A percentile compares a stretch with the other conserved stretches of the same genome.
phyloP scores from a whole-genome alignment of 2,888 invertebrate species.

The Platerodrilus igneus region DNA sequence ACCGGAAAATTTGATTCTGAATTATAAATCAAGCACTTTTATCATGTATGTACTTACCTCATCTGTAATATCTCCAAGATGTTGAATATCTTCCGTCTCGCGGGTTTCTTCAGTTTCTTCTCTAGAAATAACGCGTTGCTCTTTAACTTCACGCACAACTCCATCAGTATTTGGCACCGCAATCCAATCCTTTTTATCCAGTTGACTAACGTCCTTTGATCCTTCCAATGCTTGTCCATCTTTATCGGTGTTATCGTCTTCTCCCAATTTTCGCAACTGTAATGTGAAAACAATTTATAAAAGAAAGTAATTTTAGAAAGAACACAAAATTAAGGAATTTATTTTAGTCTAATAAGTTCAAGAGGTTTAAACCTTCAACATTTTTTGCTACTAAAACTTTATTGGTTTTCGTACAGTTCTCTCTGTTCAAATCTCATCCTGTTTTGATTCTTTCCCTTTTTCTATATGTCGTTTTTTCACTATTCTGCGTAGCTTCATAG shows the following conservation, averaged over 20 bases:
- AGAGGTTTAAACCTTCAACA: too few species aligned
- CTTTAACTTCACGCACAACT: constrained; percentile 75
- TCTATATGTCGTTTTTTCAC: too few species aligned
- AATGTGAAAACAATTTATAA: too few species aligned
- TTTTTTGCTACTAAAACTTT: too few species aligned
- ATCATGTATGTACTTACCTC: constrained; percentile 59
- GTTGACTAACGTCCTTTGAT: constrained; percentile 23
- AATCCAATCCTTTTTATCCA: constrained; percentile 46
- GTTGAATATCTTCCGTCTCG: constrained; percentile 80
- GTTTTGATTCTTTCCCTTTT: too few species aligned
- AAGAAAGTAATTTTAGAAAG: constrained; percentile 2
- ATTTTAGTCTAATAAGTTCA: too few species aligned
- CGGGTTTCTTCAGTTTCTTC: constrained; percentile 77
- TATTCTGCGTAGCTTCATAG: too few species aligned
- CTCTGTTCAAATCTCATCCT: too few species aligned
- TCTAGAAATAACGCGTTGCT: constrained; percentile 72
- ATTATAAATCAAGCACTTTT: too few species aligned
- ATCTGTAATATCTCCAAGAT: constrained; percentile 80
- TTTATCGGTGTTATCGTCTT: constrained; percentile 38
- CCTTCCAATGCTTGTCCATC: constrained; percentile 35
- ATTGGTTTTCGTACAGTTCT: too few species aligned
- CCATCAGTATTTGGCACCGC: constrained; percentile 67
- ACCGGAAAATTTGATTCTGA: too few species aligned
- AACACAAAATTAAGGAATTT: too few species aligned
- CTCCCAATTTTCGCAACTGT: constrained; percentile 44